Evolutionary conservation across 2,113 vertebrate species (phyloP), one percentile per base, ranked within the genome.

Genomic region (Chelonoidis abingdonii): DNA sequence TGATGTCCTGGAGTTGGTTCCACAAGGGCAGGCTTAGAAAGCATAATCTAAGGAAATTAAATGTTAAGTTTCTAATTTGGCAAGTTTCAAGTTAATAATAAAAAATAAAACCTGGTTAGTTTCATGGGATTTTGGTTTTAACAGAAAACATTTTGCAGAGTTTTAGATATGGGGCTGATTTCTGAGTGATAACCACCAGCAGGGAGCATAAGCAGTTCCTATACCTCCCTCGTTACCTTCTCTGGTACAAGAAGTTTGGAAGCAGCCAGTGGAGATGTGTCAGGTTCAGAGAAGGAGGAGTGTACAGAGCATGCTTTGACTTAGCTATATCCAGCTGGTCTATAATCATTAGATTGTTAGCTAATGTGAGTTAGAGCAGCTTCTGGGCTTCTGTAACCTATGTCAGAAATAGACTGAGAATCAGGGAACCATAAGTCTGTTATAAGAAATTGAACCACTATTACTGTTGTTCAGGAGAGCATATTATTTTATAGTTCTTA

Each of bases 71-170:
- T 93, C 38, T 85, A 5, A 52, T 96, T 69, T 75, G 85, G 86
- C 65, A 93, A 95, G 4, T 65, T 92, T 91, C 54, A 80, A 89
- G 81, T 57, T 93, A 88, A 62, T 87, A 80, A 52, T 13, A 79
- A 86, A 84, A 93, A 65, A 50, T 29, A 49, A 89, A 95, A 27
- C 72, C 65, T 44, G 9, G 14, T n/a, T 50, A 88, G 19, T 89
- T 96, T 93, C 44, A 25, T 12, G 44, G 38, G 4, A 41, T 52
- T 38, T 24, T 83, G 85, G 8, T 24, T 97, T 96, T 92, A 52
- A 31, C 17, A 38, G 10, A 56, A 38, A 22, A 1, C 69, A 24
- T 83, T 54, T 88, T 93, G 5, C 65, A 24, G 52, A 13, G 12
- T 44, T 4, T 14, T 21, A 31, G 85, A n/a, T 7, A 53, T 56